A percentile compares a stretch with the other conserved stretches of the same genome.
Evolutionary conservation across 2,113 vertebrate genomes (phyloP).

Genomic region (Chamaetylas fuelleborni): DNA sequence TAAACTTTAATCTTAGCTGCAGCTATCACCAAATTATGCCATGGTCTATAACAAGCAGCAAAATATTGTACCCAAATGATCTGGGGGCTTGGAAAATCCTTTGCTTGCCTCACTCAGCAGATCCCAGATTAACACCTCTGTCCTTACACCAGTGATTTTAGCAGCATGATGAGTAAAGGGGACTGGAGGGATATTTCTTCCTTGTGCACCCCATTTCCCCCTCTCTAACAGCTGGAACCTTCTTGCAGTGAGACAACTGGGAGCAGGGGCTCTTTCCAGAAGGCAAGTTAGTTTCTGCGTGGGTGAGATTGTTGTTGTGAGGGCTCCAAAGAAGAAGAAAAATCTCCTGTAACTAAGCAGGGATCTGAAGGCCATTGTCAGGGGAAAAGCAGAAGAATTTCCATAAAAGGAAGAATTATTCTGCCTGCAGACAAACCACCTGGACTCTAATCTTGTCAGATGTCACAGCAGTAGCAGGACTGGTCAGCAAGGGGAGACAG

Average conservation of each 20-base stretch:
- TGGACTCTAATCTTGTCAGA: slow-evolving; percentile 9
- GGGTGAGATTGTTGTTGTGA: slow-evolving; percentile 56
- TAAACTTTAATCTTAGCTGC: not conserved
- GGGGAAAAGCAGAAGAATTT: slow-evolving; percentile 58
- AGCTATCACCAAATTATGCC: not conserved
- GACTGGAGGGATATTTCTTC: not conserved
- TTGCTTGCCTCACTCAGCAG: not conserved
- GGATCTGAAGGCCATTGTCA: slow-evolving; percentile 66
- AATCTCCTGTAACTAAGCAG: slow-evolving; percentile 68
- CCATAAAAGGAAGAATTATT: slow-evolving; percentile 66
- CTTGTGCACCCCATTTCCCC: not conserved
- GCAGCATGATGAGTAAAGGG: not conserved
- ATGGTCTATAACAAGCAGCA: not conserved
- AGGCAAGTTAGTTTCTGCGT: slow-evolving; percentile 50
- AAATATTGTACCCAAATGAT: not conserved
- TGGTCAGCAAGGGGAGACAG: not conserved
- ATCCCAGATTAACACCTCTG: not conserved
- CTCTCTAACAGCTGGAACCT: not conserved
- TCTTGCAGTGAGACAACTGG: not conserved
- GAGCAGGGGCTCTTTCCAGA: slow-evolving; percentile 8
- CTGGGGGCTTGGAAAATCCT: not conserved
- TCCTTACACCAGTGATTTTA: not conserved
- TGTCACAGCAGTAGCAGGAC: not conserved
- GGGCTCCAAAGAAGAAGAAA: slow-evolving; percentile 47
- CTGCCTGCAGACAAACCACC: slow-evolving; percentile 18